phyloP scores from a whole-genome alignment of 2,113 vertebrate species.

The Gavia stellata region DNA sequence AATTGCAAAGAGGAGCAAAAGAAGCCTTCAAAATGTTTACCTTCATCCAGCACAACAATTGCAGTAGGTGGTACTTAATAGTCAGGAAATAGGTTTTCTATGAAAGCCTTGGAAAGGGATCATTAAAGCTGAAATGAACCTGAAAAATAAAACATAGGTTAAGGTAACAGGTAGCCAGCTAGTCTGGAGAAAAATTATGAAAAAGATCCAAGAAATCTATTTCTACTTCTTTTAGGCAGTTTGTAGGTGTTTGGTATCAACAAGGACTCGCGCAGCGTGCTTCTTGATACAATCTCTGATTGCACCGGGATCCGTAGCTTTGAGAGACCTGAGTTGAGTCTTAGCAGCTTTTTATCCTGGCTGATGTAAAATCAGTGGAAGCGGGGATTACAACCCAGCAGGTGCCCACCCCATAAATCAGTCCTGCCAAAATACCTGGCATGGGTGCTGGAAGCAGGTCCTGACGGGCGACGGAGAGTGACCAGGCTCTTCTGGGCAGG shows the following conservation, averaged over 20 bases:
- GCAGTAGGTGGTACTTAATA: background rate
- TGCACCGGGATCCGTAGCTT: accelerated
- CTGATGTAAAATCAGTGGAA: background rate
- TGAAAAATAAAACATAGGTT: background rate
- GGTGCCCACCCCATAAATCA: background rate
- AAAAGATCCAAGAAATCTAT: background rate
- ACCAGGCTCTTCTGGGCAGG: background rate
- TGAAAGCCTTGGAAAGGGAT: background rate
- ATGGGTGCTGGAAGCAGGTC: accelerated
- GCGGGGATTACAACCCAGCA: background rate
- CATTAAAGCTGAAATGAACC: background rate
- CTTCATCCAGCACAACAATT: background rate
- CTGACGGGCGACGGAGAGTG: accelerated
- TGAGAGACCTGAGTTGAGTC: background rate
- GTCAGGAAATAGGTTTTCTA: background rate
- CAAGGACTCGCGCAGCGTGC: background rate
- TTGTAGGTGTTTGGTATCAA: background rate
- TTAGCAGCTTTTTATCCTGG: background rate
- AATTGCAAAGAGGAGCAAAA: background rate
- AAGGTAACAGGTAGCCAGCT: background rate
- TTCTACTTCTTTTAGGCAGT: background rate
- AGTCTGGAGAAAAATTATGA: background rate
- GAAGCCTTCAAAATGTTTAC: background rate
- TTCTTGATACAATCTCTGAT: accelerated
- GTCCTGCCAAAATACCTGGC: background rate